Base-by-base conservation (phyloP, 1,140 invertebrate species). In the Drosophila santomea region DNA sequence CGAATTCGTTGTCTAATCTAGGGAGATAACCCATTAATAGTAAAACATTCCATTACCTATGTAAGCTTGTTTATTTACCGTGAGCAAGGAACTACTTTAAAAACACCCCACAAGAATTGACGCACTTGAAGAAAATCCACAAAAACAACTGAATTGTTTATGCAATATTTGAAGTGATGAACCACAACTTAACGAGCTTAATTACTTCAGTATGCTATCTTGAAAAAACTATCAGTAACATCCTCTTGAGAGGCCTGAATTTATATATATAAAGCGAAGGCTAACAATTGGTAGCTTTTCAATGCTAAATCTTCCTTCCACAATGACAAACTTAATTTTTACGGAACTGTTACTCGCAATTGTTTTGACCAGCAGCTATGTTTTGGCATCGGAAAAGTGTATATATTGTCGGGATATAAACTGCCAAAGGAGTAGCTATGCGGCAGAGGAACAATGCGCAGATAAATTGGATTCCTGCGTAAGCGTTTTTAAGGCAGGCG, bases 201-300 rank as follows among this genome's bases (percentile, higher is more conserved):
- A 50, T 47, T 64, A 76, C 78, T 81, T 56, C 6, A 76, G 39
- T 15, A 41, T 14, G 6, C 25, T 74, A 45, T 38, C 51, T 43
- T 35, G 43, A 10, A 54, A 44, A 50, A 43, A 59, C 55, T 50
- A 62, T 57, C n/a, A 43, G 6, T 20, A 11, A 45, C 20, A 14
- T 8, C 41, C 35, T 38, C 41, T 75, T 17, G 47, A 78, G 55
- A 47, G 32, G 39, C 6, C 48, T 14, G 14, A 75, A 45, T 68
- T 88, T 76, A 88, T 86, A 86, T 76, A 88, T 86, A 86, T 88
- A 86, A 86, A 88, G 61, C 20, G 36, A 14, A 51, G 64, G 17
- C 1, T 11, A n/a, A 12, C 32, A n/a, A 14, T 14, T 45, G 38
- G 15, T 23, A 36, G 43, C 7, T 17, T 47, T 56, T 56, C 77